phyloP scores from a whole-genome alignment of 2,113 vertebrate species.

The Poeciliopsis retropinna region DNA sequence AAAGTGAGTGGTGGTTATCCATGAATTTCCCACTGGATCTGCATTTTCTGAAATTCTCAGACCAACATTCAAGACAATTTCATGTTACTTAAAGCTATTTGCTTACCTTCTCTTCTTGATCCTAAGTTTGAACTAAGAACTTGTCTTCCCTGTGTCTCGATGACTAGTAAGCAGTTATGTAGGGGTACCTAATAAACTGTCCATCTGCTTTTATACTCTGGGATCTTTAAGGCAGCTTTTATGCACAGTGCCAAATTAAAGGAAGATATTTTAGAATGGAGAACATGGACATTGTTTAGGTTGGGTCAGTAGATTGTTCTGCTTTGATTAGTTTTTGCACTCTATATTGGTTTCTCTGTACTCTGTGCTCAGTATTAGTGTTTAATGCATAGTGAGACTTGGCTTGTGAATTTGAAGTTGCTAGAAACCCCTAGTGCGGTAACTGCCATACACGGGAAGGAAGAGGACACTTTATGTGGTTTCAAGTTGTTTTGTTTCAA shows the following conservation, averaged over 20 bases:
- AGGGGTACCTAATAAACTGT: not conserved
- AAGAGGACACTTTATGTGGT: slow-evolving; percentile 9
- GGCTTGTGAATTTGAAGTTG: not conserved
- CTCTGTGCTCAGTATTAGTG: not conserved
- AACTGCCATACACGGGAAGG: slow-evolving; percentile 1
- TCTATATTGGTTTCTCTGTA: slow-evolving; percentile 2
- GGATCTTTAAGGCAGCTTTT: slow-evolving; percentile 1
- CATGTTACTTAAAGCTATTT: not conserved
- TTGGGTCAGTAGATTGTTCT: slow-evolving; percentile 32
- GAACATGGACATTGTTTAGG: slow-evolving; percentile 38
- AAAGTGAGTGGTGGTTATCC: no score
- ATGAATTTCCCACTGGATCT: not conserved
- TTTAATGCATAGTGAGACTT: not conserved
- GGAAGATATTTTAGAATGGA: slow-evolving; percentile 45
- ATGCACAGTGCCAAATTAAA: not conserved
- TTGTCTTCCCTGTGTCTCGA: no score
- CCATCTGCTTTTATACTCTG: not conserved
- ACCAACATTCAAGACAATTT: not conserved
- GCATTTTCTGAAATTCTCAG: not conserved
- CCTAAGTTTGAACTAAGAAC: no score
- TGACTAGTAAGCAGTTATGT: not conserved
- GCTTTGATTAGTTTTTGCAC: slow-evolving; percentile 32
- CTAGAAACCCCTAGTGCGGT: slow-evolving; percentile 12
- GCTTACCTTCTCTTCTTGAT: not conserved
- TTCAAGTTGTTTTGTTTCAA: slow-evolving; percentile 51